Evolutionary conservation across 2,888 invertebrate genomes (phyloP).

Genomic region (Cylindroiulus punctatus): DNA sequence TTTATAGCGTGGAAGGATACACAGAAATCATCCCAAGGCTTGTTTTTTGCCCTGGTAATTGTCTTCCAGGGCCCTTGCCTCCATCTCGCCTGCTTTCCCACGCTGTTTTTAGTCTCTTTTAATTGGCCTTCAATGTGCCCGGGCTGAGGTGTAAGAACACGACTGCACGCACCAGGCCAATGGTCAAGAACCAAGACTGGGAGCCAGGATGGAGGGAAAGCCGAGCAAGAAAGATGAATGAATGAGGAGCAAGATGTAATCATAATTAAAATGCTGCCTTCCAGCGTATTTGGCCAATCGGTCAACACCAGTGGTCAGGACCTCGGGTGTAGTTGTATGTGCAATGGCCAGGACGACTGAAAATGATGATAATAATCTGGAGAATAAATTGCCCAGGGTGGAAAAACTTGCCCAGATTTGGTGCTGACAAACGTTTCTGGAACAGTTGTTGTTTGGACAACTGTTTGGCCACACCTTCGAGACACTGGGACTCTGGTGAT

Average conservation of each 20-base stretch:
- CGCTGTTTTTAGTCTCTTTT: constrained; percentile 33
- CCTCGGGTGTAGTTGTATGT: constrained; percentile 20
- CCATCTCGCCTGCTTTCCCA: constrained; percentile 46
- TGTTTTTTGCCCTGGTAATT: constrained; percentile 29
- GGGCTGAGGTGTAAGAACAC: constrained; percentile 47
- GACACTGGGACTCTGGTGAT: constrained; percentile 34
- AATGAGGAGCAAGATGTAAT: constrained; percentile 52
- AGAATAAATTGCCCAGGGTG: not conserved
- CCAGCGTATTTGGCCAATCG: not conserved
- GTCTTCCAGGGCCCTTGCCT: constrained; percentile 37
- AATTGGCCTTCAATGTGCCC: constrained; percentile 50
- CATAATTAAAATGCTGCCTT: constrained; percentile 52
- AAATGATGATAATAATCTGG: constrained; percentile 20
- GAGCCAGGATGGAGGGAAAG: constrained; percentile 37
- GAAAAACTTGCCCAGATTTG: not conserved
- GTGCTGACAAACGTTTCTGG: constrained; percentile 11
- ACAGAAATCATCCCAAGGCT: constrained; percentile 37
- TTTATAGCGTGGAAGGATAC: constrained; percentile 16
- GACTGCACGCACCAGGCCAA: constrained; percentile 40
- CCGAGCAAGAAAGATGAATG: not conserved
- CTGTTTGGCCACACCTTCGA: constrained; percentile 44
- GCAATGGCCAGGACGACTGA: not conserved
- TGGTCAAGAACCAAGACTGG: constrained; percentile 17
- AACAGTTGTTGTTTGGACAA: constrained; percentile 13
- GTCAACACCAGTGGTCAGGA: constrained; percentile 33